phyloP scores from a whole-genome alignment of 2,888 invertebrate genomes.

The Cosmia trapezina region DNA sequence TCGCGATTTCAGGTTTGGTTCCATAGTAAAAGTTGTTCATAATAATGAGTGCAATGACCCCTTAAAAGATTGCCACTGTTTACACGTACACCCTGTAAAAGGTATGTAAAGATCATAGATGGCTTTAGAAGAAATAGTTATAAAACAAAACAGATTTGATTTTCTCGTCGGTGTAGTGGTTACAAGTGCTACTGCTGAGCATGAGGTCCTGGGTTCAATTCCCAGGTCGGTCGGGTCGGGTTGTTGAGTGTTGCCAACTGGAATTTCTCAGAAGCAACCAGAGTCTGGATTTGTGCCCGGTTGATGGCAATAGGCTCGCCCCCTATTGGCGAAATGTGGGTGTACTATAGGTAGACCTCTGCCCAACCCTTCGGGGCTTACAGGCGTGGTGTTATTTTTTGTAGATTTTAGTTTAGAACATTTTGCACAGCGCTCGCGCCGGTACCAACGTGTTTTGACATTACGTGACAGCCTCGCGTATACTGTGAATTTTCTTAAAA shows the following conservation, averaged over 20 bases:
- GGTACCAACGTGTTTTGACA: not conserved
- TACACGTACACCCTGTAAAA: too few species aligned
- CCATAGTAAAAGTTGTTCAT: too few species aligned
- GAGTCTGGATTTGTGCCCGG: not conserved
- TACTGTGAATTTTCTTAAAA: constrained; percentile 10
- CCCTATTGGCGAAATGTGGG: not conserved
- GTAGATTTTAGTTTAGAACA: not conserved
- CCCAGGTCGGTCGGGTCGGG: too few species aligned
- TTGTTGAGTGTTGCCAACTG: not conserved
- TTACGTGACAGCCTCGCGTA: not conserved
- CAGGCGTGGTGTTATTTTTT: not conserved
- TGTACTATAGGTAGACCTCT: not conserved
- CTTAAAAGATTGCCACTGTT: too few species aligned
- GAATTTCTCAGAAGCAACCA: not conserved
- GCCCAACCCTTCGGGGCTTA: not conserved
- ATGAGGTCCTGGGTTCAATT: not conserved
- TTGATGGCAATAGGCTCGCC: too few species aligned
- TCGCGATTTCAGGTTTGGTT: too few species aligned
- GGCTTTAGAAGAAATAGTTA: not conserved
- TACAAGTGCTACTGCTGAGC: not conserved
- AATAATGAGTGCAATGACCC: too few species aligned
- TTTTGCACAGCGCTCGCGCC: not conserved
- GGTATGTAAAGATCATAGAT: not conserved
- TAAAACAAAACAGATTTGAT: not conserved
- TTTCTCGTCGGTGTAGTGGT: not conserved